These are phyloP conservation scores for Tanypteryx hageni DNA, from an alignment of 2,888 invertebrate species.

Conservation along the genomic window DNA sequence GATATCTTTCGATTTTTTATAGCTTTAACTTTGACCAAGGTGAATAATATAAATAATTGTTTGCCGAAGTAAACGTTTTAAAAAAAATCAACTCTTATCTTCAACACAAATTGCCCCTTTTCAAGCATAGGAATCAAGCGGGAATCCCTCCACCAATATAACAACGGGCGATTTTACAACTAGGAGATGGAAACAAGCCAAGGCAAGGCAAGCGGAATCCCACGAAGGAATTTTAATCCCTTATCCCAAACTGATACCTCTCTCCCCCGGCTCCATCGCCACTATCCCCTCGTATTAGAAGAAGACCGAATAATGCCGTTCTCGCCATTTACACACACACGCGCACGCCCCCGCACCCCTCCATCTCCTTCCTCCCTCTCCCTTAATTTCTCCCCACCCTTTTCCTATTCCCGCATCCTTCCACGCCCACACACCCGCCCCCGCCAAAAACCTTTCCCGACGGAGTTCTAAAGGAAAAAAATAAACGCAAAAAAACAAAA, in stretches of 20 bases:
- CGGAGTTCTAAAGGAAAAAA: conserved; percentile 67
- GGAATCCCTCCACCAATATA: background rate
- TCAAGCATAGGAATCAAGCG: background rate
- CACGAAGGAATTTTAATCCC: conserved; percentile 9
- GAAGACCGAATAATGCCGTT: background rate
- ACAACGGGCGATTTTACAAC: background rate
- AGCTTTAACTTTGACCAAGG: no score
- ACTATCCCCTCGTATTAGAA: background rate
- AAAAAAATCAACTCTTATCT: no score
- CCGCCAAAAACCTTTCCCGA: no score
- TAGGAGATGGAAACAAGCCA: conserved; percentile 19
- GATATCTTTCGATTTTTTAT: no score
- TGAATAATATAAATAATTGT: no score
- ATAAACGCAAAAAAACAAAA: conserved; percentile 72
- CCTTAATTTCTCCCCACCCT: conserved; percentile 71
- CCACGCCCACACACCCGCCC: no score
- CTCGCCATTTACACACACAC: background rate
- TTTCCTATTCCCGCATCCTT: background rate
- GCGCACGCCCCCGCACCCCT: background rate
- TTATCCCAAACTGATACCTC: background rate
- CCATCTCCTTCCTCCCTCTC: background rate
- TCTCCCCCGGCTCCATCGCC: background rate
- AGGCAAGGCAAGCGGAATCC: background rate
- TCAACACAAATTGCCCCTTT: no score
- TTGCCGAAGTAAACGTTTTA: no score